Percentiles rank a stretch among this genome's conserved stretches.
These are phyloP conservation scores for Phyllotreta striolata DNA, from an alignment of 2,888 invertebrate genomes.

Conservation along the genomic window DNA sequence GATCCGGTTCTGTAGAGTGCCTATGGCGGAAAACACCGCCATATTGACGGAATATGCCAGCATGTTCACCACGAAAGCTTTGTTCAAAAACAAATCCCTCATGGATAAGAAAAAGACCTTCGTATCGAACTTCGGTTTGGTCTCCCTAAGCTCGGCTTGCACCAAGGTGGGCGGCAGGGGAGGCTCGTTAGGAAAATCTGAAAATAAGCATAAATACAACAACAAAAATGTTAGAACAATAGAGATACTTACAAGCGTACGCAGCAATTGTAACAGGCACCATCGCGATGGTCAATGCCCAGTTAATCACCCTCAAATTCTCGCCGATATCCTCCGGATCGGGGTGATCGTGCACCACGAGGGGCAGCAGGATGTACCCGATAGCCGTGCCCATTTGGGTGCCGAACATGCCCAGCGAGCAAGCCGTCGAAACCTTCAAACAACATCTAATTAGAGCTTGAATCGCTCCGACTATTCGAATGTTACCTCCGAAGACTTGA, in stretches of 20 bases:
- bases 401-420: conserved; percentile 76
- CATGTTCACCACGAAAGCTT: conserved; percentile 80
- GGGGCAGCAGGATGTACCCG: conserved; percentile 74
- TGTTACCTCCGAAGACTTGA: conserved; percentile 87
- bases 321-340: conserved; percentile 50
- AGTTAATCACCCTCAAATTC: conserved; percentile 64
- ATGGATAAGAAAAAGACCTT: conserved; percentile 71
- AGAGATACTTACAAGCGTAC: conserved; percentile 38
- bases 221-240: conserved; percentile 4
- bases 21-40: conserved; percentile 94
- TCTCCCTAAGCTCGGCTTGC: conserved; percentile 63
- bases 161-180: conserved; percentile 65
- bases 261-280: conserved; percentile 57
- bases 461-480: background rate
- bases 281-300: conserved; percentile 65
- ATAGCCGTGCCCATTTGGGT: conserved; percentile 74
- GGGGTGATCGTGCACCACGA: conserved; percentile 58
- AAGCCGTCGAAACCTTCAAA: conserved; percentile 66
- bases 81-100: conserved; percentile 77
- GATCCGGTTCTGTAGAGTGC: conserved; percentile 88
- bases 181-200: conserved; percentile 68
- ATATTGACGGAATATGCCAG: conserved; percentile 92
- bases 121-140: conserved; percentile 61
- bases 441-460: conserved; percentile 1
- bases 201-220: background rate